Conservation (phyloP, 2,797 vertebrate species). For the Neosilurus hyrtlii region DNA sequence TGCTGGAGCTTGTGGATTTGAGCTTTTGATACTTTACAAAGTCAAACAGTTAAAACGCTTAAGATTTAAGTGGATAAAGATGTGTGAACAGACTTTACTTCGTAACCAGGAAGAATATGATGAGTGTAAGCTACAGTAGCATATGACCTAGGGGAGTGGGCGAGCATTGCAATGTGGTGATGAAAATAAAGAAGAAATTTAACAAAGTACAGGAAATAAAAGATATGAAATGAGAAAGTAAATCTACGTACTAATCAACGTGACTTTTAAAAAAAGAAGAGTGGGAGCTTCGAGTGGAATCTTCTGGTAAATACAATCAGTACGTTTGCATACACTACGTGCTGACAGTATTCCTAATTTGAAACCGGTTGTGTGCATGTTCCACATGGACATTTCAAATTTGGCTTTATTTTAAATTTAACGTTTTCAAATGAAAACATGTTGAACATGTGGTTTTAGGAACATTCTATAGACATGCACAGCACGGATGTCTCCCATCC, state of each 20-base stretch:
- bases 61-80: no score
- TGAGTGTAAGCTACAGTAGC: background rate
- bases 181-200: no score
- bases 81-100: background rate
- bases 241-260: background rate
- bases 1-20: background rate
- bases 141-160: background rate
- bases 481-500: no score
- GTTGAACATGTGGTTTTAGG: no score
- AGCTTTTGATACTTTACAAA: background rate
- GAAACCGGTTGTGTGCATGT: no score
- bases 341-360: background rate
- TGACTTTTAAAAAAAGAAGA: background rate
- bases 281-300: background rate
- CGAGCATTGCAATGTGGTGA: background rate
- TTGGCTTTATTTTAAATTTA: no score
- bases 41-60: background rate
- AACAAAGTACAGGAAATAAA: background rate
- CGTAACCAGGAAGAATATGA: background rate
- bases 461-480: no score
- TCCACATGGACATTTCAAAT: no score
- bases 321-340: no score
- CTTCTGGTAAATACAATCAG: background rate
- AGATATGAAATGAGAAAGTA: background rate
- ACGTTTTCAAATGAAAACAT: no score